Base-by-base conservation (phyloP, 2,113 vertebrate species). In the Thalassarche chlororhynchos region DNA sequence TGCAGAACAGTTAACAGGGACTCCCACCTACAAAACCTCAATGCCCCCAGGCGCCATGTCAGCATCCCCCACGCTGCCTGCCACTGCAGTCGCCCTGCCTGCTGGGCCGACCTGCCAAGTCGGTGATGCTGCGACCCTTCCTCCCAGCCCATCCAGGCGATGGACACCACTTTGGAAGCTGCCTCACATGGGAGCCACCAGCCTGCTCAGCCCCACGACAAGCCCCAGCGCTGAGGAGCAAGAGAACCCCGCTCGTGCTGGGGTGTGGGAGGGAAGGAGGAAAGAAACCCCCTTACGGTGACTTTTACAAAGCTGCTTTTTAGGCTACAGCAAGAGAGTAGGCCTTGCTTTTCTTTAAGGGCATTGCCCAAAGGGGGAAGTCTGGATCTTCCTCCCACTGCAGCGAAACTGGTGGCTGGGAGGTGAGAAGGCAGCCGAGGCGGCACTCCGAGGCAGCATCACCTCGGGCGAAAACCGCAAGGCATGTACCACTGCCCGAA, bases 161-260 rank as follows among this genome's bases (percentile, higher is more conserved):
- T 0, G 18, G 38, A 10, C 28, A 9, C 12, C 14, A 3, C 21
- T 49, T 52, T 47, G 8, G 3, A 52, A 82, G 21, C 36, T 14
- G 44, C 7, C 31, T 32, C 58, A 10, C 0, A 0, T 1, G 4
- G 69, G 19, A 62, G 11, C 17, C 65, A 51, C 11, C 61, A 20
- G 23, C 6, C 20, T 12, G 14, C 31, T 47, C 60, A 60, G 38
- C 32, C 31, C 26, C 34, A 42, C 1, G 1, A 8, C 26, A n/a
- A 74, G 21, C 14, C 24, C 21, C n/a, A 34, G 46, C 1, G 1
- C 52, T 31, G 24, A 36, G 38, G 17, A 23, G 15, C 0, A 0
- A 52, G 19, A 46, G 40, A 40, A 31, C 31, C 5, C 15, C 1
- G 4, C 58, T 76, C 1, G 0, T 5, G 11, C 21, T 20, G 14